Conservation (phyloP, 2,888 invertebrate genomes). For the Cordilura impudica region DNA sequence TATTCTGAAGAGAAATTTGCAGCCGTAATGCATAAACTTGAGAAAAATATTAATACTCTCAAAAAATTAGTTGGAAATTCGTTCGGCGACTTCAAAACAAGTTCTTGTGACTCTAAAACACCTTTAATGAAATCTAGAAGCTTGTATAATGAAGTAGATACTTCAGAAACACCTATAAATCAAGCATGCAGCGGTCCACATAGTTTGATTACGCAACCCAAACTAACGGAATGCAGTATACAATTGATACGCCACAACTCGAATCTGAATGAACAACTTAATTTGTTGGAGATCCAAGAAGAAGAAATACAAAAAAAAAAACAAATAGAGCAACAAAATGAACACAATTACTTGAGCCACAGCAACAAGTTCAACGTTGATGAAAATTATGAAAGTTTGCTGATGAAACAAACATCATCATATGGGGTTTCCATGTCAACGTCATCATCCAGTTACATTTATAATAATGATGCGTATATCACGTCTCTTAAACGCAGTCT, state of each 20-base stretch:
- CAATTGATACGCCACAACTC: conserved; percentile 74
- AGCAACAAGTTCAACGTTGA: conserved; percentile 62
- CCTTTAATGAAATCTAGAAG: neutral
- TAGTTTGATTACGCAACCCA: neutral
- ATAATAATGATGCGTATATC: conserved; percentile 77
- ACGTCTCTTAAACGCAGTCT: conserved; percentile 74
- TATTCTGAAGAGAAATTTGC: conserved; percentile 63
- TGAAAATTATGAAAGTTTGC: conserved; percentile 60
- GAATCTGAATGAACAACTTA: conserved; percentile 75
- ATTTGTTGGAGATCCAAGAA: conserved; percentile 74
- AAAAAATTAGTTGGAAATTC: conserved; percentile 75
- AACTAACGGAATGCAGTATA: conserved; percentile 66
- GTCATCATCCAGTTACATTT: conserved; percentile 68
- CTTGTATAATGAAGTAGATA: neutral
- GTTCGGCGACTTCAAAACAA: conserved; percentile 65
- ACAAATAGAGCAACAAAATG: neutral
- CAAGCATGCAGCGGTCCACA: neutral
- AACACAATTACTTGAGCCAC: neutral
- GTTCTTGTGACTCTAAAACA: neutral
- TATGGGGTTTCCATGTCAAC: conserved; percentile 44
- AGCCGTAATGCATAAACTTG: conserved; percentile 72
- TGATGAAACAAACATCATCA: conserved; percentile 53
- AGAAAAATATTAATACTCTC: conserved; percentile 74
- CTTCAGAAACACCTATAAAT: neutral
- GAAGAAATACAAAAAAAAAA: conserved; percentile 72